Evolutionary conservation across 2,888 invertebrate genomes (phyloP), one percentile per base, ranked within the genome.

Genomic region (Imbricaverruca yamaguchii): DNA sequence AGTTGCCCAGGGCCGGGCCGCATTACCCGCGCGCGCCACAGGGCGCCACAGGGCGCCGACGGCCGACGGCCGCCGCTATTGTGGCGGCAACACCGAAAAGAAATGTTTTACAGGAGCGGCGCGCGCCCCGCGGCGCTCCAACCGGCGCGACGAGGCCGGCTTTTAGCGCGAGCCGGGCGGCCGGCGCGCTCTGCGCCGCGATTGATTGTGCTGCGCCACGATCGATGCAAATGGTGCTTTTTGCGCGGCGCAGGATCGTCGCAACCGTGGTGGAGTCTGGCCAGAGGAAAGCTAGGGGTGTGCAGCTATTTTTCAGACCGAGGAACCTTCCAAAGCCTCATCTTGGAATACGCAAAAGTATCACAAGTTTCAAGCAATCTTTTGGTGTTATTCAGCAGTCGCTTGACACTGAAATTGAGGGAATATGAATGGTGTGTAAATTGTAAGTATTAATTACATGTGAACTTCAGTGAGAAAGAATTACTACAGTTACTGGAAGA

Each of bases 91-190:
- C 74, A 74, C 74, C 53, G 74, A 74, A 74, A 55, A 74, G 74
- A 74, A 74, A 74, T 74, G 74, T 74, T 74, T 74, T 74, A 74
- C 74, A 74, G 74, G 69, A 69, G 39, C 39, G 39, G 39, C 25
- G 39, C 69, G 69, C 23, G 53, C 21, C 74, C 55, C 53, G 74
- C 55, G 74, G 74, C 74, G 53, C 9, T 0, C n/a, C 7, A 55
- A 2, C 74, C 53, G 74, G 55, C 74, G 21, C 74, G 74, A 15
- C 74, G 74, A 55, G 53, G 74, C 53, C 13, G 74, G 53, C 74
- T 74, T 74, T 74, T 74, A 74, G 74, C 74, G 74, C 74, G 74
- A 0, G 74, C 53, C 74, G 74, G 55, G 65, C 65, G 65, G 65
- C n/a, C 18, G 65, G 65, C 18, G 23, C 74, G 53, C 55, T 12